Evolutionary conservation across 2,888 invertebrate genomes (phyloP), one percentile per base, ranked within the genome.

Genomic region (Coelopa pilipes): DNA sequence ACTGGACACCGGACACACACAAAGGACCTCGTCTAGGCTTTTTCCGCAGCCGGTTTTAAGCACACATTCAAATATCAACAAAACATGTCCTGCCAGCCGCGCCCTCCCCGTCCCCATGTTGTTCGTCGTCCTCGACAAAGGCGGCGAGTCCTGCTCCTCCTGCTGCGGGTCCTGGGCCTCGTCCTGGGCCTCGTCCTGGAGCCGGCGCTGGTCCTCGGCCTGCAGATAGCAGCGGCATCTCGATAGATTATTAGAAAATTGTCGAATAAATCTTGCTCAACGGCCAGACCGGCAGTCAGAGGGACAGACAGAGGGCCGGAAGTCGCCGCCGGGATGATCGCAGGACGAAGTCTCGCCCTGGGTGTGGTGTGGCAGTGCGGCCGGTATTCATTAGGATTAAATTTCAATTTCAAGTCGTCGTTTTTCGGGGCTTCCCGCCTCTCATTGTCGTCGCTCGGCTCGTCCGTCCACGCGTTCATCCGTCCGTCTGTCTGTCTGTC

Each of bases 201-300:
- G 55, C 68, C 67, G 59, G 21, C 63, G 66, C 73, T 74, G 76
- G 50, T 70, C 55, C 69, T 50, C 75, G 75, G 75, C 76, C 76
- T 75, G 80, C 79, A 76, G 79, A 72, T 59, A 46, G 47, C 66
- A 79, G 78, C 80, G 76, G 80, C 80, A 80, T 80, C 79, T 79
- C 77, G 69, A 59, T 34, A 68, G 73, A 73, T 62, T 68, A 71
- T 71, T 71, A 65, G 65, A 71, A 66, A 70, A 71, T 71, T 71
- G 71, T 71, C 71, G 71, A 71, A 71, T 71, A 71, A 71, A 71
- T 71, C 63, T 62, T 17, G 55, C 60, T 60, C 60, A 63, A 59
- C 55, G 63, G 63, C 12, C 67, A 73, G 65, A 75, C 49, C 75
- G n/a, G 13, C 10, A 49, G 49, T 49, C 49, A 13, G 13, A 53